These are phyloP conservation scores for Plotosus lineatus DNA, from an alignment of 2,113 vertebrate species.

Conservation along the genomic window DNA sequence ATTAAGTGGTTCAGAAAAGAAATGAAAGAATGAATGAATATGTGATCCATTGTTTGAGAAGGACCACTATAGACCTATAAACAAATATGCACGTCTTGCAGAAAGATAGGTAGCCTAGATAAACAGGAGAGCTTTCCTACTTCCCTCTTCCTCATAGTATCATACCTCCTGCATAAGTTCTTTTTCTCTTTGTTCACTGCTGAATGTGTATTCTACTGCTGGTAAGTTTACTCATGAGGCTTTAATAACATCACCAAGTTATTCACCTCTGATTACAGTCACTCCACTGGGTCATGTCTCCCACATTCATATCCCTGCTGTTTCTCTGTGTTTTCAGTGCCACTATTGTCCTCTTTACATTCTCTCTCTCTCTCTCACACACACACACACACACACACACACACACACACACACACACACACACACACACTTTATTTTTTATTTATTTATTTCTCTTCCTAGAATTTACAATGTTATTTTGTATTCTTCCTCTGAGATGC, in stretches of 20 bases:
- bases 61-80: background rate
- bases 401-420: background rate
- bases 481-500: background rate
- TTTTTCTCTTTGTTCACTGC: background rate
- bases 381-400: too few relatives aligned
- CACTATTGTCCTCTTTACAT: background rate
- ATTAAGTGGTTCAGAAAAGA: too few relatives aligned
- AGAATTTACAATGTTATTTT: background rate
- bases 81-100: background rate
- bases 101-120: too few relatives aligned
- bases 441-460: background rate
- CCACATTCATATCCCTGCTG: background rate
- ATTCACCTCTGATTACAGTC: conserved; percentile 37
- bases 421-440: background rate
- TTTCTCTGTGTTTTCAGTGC: background rate
- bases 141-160: background rate
- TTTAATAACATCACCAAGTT: conserved; percentile 29
- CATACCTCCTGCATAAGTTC: background rate
- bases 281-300: conserved; percentile 25
- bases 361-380: background rate
- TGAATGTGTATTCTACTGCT: background rate
- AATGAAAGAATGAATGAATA: too few relatives aligned
- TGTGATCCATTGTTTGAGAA: background rate
- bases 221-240: background rate
- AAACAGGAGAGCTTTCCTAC: background rate